phyloP scores from a whole-genome alignment of 1,140 invertebrate species.

The Semibalanus balanoides region DNA sequence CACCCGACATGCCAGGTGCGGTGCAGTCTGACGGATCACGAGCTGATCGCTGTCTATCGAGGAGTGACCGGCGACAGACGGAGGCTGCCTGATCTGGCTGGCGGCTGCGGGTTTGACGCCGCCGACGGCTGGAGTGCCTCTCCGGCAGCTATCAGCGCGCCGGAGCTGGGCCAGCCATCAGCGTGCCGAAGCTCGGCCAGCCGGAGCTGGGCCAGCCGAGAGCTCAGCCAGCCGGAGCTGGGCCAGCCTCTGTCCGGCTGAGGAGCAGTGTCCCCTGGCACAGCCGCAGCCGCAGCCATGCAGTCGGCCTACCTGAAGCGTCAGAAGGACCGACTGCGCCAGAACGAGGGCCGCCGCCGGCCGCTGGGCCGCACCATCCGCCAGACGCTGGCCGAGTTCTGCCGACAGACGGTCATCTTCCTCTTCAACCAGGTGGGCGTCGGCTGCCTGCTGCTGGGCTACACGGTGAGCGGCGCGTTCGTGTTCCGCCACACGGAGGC shows the following conservation, averaged over 20 bases:
- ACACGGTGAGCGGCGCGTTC: constrained; percentile 69
- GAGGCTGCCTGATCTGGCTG: too few relatives aligned
- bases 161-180: too few relatives aligned
- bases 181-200: too few relatives aligned
- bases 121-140: too few relatives aligned
- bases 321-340: background rate
- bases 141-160: too few relatives aligned
- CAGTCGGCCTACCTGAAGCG: background rate
- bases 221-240: too few relatives aligned
- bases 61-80: too few relatives aligned
- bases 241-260: too few relatives aligned
- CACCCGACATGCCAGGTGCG: background rate
- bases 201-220: too few relatives aligned
- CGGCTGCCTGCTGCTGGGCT: constrained; percentile 76
- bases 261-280: too few relatives aligned
- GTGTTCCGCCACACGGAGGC: constrained; percentile 31
- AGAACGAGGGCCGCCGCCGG: background rate
- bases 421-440: constrained; percentile 91
- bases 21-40: background rate
- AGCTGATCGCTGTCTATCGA: too few relatives aligned
- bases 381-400: constrained; percentile 56
- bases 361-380: constrained; percentile 19
- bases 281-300: background rate
- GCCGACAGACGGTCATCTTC: constrained; percentile 70
- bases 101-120: too few relatives aligned